Percentiles rank a stretch among this genome's conserved stretches.
phyloP scores from a whole-genome alignment of 2,797 vertebrate species.

The Acanthis flammea region DNA sequence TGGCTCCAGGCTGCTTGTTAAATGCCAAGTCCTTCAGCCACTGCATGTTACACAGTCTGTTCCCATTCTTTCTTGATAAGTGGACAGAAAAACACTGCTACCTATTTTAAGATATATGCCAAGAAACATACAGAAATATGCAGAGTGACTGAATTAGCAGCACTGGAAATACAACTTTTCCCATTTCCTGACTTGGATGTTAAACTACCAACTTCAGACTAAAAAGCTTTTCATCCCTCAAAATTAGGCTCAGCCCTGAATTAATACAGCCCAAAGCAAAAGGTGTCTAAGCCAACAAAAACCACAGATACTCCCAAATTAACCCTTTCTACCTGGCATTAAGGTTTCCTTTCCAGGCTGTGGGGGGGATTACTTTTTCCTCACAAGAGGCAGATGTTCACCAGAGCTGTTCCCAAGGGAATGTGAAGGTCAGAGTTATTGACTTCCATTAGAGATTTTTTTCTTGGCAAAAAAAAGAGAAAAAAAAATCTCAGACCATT shows the following conservation, averaged over 20 bases:
- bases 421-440: not conserved
- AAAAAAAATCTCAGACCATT: not conserved
- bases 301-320: rapidly evolving
- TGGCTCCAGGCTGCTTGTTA: not conserved
- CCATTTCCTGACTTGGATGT: not conserved
- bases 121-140: not conserved
- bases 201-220: not conserved
- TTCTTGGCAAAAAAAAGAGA: not conserved
- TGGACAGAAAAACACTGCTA: not conserved
- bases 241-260: not conserved
- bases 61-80: not conserved
- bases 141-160: not conserved
- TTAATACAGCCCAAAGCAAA: not conserved
- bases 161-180: not conserved
- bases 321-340: not conserved
- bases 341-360: not conserved
- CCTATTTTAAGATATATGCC: not conserved
- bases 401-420: not conserved
- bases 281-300: not conserved
- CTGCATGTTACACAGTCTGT: not conserved
- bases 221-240: not conserved
- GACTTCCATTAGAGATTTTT: not conserved
- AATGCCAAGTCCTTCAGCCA: not conserved
- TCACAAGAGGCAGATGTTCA: not conserved
- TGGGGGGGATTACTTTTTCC: not conserved